A percentile compares a stretch with the other conserved stretches of the same genome.
phyloP scores from a whole-genome alignment of 2,888 invertebrate species.

The Loripinus fragilis region DNA sequence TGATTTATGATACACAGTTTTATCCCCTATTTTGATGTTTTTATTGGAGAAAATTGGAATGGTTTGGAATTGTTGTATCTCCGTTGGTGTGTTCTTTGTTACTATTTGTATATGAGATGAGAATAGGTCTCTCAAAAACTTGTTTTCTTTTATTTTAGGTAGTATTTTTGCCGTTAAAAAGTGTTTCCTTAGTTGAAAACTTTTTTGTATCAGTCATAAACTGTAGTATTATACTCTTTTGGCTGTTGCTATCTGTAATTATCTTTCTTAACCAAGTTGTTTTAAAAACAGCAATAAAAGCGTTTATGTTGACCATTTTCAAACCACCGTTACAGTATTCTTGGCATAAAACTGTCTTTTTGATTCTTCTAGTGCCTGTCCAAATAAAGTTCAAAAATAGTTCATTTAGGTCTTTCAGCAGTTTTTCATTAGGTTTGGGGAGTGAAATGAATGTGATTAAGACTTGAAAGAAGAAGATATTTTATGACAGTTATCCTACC shows the following conservation, averaged over 20 bases:
- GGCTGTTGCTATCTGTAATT: neutral
- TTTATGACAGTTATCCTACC: conserved; percentile 2
- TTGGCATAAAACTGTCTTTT: neutral
- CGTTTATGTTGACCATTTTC: too few relatives aligned
- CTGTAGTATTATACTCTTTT: neutral
- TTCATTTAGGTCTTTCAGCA: neutral
- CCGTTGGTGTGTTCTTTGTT: neutral
- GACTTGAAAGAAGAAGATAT: neutral
- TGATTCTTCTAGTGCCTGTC: neutral
- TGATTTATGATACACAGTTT: neutral
- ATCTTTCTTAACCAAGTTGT: neutral
- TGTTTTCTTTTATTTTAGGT: neutral
- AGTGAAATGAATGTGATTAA: neutral
- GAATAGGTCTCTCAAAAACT: neutral
- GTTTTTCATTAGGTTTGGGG: neutral
- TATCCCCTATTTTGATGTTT: neutral
- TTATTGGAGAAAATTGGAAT: neutral
- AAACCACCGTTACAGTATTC: neutral
- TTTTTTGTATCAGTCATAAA: neutral
- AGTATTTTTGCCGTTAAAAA: neutral
- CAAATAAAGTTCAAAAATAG: neutral
- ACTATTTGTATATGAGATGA: neutral
- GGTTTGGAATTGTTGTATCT: neutral
- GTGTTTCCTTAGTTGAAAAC: neutral
- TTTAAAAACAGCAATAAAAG: neutral